These are phyloP conservation scores for Turritopsis dohrnii DNA, from an alignment of 30 jellyfish, hydroid and myxozoan genomes.

Conservation along the genomic window DNA sequence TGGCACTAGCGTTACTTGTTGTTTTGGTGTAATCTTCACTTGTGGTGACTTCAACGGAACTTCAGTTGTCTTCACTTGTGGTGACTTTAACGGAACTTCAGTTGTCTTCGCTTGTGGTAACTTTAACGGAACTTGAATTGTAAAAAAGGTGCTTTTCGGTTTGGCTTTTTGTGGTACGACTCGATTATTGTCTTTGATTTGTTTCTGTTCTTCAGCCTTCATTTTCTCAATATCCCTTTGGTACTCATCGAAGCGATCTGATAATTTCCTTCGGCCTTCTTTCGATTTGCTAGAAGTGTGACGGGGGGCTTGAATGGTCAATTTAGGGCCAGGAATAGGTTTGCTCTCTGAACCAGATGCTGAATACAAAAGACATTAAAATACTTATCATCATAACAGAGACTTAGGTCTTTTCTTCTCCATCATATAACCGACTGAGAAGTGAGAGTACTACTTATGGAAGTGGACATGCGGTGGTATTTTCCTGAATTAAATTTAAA, in stretches of 20 bases:
- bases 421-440: too few species aligned
- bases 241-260: background rate
- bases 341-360: background rate
- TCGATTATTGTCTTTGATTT: background rate
- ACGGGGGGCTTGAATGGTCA: background rate
- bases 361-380: too few species aligned
- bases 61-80: background rate
- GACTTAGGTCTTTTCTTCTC: background rate
- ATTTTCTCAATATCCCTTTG: background rate
- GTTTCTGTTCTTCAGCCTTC: background rate
- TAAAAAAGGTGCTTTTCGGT: background rate
- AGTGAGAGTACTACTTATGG: too few species aligned
- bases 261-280: conserved; percentile 1
- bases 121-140: conserved; percentile 1
- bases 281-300: background rate
- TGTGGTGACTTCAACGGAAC: background rate
- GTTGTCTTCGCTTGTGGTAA: background rate
- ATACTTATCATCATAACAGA: too few species aligned
- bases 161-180: background rate
- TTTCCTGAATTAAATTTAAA: too few species aligned
- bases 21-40: background rate
- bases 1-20: conserved; percentile 8
- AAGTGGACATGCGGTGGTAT: too few species aligned
- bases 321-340: background rate
- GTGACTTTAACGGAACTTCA: background rate